These are phyloP conservation scores for Gorsachius goisagi DNA, from an alignment of 2,113 vertebrate genomes.

Conservation along the genomic window DNA sequence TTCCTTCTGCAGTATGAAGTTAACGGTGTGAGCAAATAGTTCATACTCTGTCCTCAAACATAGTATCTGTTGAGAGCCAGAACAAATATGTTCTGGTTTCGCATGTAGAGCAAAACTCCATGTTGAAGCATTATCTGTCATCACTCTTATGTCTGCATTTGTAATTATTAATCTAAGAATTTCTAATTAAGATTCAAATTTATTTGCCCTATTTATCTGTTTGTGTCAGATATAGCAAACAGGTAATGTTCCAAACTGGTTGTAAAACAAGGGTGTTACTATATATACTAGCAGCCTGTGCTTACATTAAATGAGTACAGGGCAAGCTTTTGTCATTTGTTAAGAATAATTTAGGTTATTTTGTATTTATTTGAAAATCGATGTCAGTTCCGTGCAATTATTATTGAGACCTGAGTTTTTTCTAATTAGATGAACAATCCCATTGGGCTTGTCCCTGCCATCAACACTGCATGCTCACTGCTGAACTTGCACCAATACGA, in stretches of 20 bases:
- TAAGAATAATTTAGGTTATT: neutral
- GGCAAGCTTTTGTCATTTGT: neutral
- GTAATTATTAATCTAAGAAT: neutral
- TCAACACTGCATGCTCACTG: neutral
- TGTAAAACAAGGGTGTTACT: neutral
- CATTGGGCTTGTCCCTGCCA: neutral
- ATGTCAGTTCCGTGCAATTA: neutral
- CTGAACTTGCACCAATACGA: neutral
- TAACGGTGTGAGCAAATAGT: neutral
- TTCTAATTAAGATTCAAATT: neutral
- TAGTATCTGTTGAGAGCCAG: neutral
- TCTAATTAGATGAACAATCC: neutral
- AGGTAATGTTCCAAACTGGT: neutral
- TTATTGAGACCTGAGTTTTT: neutral
- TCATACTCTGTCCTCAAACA: neutral
- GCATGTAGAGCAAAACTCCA: neutral
- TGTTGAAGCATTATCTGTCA: neutral
- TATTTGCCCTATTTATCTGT: neutral
- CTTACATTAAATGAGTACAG: neutral
- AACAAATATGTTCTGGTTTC: neutral
- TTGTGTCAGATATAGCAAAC: neutral
- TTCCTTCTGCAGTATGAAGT: neutral
- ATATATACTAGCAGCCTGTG: neutral
- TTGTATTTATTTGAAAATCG: neutral
- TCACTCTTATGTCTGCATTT: neutral